Evolutionary conservation across 1,140 invertebrate genomes (phyloP), one percentile per base, ranked within the genome.

Genomic region (Paralvinella palmiformis): DNA sequence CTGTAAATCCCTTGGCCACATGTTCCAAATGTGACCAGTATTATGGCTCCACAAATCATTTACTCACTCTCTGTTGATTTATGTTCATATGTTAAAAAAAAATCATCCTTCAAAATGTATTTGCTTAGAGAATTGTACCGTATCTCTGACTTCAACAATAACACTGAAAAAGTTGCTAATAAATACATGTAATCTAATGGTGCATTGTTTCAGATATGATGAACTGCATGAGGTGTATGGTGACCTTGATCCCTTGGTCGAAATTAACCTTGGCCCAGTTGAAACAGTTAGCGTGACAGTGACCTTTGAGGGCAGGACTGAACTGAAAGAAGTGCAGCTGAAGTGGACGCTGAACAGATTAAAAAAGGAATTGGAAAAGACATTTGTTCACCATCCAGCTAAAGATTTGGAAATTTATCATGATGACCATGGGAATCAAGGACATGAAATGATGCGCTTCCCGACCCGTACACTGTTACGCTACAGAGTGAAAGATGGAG

Each of bases 111-210:
- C 10, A 41, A 41, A 10, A 41, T 41, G 10, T 10, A 41, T 10
- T n/a, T 41, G 37, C 10, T 41, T 41, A 10, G 10, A n/a, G 10
- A 10, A 41, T 10, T 41, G 10, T 10, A 10, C 37, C 10, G 37
- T 41, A n/a, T 41, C 37, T 41, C n/a, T 41, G 37, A 10, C 37
- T 41, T 41, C 10, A 10, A n/a, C n/a, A n/a, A 10, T n/a, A 41
- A n/a, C n/a, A 10, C 10, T n/a, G 74, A 91, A 90, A 76, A 85
- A 88, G 64, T 90, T 92, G 45, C 89, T 90, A 83, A 88, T 94
- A 45, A 86, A 85, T 85, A 4, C 92, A 86, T 75, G 89, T 55
- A n/a, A 24, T 24, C 2, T 35, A n/a, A n/a, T 27, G 50, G 0
- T 37, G 45, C 24, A 1, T 58, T 33, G 24, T 65, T 68, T 17